A percentile compares a stretch with the other conserved stretches of the same genome.
phyloP scores from a whole-genome alignment of 2,888 invertebrate genomes.

The Synanthedon tipuliformis region DNA sequence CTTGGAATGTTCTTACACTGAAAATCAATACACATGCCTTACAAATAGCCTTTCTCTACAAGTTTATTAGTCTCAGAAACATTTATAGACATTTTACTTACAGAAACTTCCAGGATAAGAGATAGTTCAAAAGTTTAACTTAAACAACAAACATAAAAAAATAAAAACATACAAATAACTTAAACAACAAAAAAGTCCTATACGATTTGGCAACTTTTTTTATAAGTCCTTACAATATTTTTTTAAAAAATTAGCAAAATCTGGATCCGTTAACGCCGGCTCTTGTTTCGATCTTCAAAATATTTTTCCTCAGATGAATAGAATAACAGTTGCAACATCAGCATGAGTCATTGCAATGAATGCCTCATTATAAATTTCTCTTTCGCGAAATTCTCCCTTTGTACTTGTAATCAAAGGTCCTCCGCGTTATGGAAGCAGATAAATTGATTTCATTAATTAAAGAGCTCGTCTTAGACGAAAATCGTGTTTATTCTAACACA shows the following conservation, averaged over 20 bases:
- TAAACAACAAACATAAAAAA: no score
- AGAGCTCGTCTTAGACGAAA: conserved; percentile 2
- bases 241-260: background rate
- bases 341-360: conserved; percentile 22
- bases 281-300: conserved; percentile 28
- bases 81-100: no score
- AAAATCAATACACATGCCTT: no score
- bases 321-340: conserved; percentile 28
- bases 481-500: background rate
- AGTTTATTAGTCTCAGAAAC: no score
- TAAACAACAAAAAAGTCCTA: conserved; percentile 8
- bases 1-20: no score
- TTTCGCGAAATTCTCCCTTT: conserved; percentile 25
- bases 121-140: no score
- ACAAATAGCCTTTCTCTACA: no score
- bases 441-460: conserved; percentile 44
- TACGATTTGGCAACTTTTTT: background rate
- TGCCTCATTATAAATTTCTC: conserved; percentile 29
- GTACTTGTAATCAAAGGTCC: conserved; percentile 19
- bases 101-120: no score
- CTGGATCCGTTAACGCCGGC: conserved; percentile 13
- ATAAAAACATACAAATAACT: conserved; percentile 4
- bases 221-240: no score
- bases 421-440: conserved; percentile 14
- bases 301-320: conserved; percentile 25